A percentile compares a stretch with the other conserved stretches of the same genome.
phyloP scores from a whole-genome alignment of 2,113 vertebrate genomes.

The Agapornis roseicollis region DNA sequence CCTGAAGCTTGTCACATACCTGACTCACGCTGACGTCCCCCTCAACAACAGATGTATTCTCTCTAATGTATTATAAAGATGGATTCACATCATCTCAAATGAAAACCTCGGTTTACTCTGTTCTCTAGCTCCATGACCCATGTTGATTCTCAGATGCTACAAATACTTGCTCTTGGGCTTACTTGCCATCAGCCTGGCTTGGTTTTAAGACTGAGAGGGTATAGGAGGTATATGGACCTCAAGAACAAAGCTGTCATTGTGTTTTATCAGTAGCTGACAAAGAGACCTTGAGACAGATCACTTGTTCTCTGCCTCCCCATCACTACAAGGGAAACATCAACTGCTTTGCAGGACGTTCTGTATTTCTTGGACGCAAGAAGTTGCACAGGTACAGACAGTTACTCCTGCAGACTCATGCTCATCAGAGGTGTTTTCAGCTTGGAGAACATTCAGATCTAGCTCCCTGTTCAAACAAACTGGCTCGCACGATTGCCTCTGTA shows the following conservation, averaged over 20 bases:
- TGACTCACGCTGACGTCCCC: not conserved
- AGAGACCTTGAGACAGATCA: not conserved
- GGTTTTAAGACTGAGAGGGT: not conserved
- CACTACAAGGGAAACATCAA: not conserved
- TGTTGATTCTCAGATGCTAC: not conserved
- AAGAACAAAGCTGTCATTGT: not conserved
- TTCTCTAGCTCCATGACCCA: not conserved
- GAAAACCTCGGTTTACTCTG: not conserved
- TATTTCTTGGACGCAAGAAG: not conserved
- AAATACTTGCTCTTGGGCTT: not conserved
- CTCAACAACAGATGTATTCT: conserved; percentile 8
- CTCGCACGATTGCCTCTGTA: conserved; percentile 7
- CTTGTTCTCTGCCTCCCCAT: not conserved
- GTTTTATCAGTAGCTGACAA: not conserved
- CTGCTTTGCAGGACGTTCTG: not conserved
- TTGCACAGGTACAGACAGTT: not conserved
- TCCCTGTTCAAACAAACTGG: not conserved
- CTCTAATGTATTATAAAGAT: not conserved
- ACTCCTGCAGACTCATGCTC: not conserved
- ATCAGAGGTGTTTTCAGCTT: not conserved
- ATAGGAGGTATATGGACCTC: not conserved
- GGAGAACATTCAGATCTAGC: conserved; percentile 23
- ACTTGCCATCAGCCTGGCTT: not conserved
- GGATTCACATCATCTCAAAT: not conserved
- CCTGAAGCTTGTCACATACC: not conserved